Base-by-base conservation (phyloP, 2,113 vertebrate genomes). In the Triplophysa rosa region DNA sequence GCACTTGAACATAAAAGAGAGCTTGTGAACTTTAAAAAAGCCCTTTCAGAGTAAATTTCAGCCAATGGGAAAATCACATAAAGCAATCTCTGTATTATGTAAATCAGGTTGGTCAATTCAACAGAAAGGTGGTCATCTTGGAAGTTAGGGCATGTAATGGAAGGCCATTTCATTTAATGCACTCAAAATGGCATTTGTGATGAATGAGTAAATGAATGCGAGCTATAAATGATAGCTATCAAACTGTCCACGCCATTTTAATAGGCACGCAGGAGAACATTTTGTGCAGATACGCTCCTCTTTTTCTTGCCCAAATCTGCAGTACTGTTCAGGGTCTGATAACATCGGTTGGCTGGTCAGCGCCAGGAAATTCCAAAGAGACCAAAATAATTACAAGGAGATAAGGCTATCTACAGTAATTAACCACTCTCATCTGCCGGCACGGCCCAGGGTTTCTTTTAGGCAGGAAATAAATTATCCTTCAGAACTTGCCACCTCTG, bases 381-480 rank as follows among this genome's bases (percentile, higher is more conserved):
- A 87, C 90, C 81, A 89, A 89, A 69, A 75, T 90, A 91, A 93
- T 93, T 91, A 92, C 87, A 81, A 82, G 84, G 86, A 92, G 92
- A 94, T 92, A 93, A 95, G 92, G 88, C 91, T 86, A 93, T 92
- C 93, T 92, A 91, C 90, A 86, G 91, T 93, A 95, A 95, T 95
- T 94, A 95, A 94, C 87, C 85, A 84, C 89, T 54, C 85, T 91
- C 77, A 82, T 80, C 81, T 26, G 90, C 88, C 90, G 84, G 89
- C 83, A 87, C 47, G 63, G 42, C 86, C 88, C 80, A 65, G 62
- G 19, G 78, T 89, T 82, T 77, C 78, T 87, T 83, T 84, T 89
- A 93, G 89, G 89, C 86, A 91, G 87, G 89, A 93, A 94, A 95
- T 94, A 94, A 94, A 95, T 95, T 91, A 94, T 89, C 89, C 89